Percentiles rank a stretch among this genome's conserved stretches.
phyloP scores from a whole-genome alignment of 2,888 invertebrate species.

The Drosophila imparisetae region DNA sequence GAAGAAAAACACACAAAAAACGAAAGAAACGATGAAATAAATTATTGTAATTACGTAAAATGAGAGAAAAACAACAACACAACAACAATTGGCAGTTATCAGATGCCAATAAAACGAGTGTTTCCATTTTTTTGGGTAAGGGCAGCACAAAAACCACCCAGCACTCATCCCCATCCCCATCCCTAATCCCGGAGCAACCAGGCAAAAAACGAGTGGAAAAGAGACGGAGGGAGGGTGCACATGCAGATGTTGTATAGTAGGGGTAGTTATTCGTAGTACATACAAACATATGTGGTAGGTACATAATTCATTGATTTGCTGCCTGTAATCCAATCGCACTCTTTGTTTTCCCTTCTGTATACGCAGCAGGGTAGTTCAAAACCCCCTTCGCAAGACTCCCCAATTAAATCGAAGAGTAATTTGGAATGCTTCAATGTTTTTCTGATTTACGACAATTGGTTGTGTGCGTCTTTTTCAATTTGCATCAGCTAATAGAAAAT shows the following conservation, averaged over 20 bases:
- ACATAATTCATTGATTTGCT: constrained; percentile 69
- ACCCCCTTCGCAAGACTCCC: constrained; percentile 17
- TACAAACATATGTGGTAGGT: constrained; percentile 15
- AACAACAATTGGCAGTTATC: constrained; percentile 59
- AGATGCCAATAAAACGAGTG: constrained; percentile 56
- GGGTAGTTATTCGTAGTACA: constrained; percentile 42
- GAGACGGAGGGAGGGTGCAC: constrained; percentile 6
- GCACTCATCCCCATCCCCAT: background rate
- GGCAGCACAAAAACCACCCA: constrained; percentile 5
- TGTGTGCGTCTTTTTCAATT: background rate
- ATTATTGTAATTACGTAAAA: constrained; percentile 70
- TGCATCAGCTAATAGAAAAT: too few species aligned
- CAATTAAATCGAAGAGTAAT: constrained; percentile 13
- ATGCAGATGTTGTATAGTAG: constrained; percentile 36
- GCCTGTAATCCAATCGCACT: constrained; percentile 41
- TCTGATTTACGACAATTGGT: background rate
- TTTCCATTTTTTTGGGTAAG: constrained; percentile 37
- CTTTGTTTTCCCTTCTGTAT: constrained; percentile 22
- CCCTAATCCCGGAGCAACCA: background rate
- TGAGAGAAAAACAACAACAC: constrained; percentile 19
- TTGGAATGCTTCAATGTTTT: constrained; percentile 14
- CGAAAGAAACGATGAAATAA: constrained; percentile 53
- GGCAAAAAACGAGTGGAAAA: background rate
- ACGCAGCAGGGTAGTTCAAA: constrained; percentile 38
- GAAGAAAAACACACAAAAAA: constrained; percentile 39